A percentile compares a stretch with the other conserved stretches of the same genome.
Evolutionary conservation across 2,888 invertebrate species (phyloP).

Genomic region (Tubiluchus corallicola): DNA sequence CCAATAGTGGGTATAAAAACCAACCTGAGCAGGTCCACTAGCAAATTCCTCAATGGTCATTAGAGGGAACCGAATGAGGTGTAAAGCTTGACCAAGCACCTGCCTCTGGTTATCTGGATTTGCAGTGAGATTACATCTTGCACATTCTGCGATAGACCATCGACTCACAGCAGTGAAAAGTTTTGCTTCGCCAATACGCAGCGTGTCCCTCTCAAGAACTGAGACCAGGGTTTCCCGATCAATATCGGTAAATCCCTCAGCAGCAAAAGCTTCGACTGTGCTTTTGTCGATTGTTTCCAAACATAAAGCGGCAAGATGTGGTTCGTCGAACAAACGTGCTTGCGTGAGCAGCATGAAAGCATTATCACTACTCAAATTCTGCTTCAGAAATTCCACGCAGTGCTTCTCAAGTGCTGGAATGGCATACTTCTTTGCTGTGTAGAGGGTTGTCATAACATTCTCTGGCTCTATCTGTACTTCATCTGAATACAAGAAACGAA

Average conservation of each 20-base stretch:
- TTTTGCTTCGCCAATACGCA: conserved; percentile 55
- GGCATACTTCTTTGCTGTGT: conserved; percentile 70
- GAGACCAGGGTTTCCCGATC: conserved; percentile 56
- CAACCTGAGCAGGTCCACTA: conserved; percentile 44
- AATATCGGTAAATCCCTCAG: conserved; percentile 61
- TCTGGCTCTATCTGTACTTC: conserved; percentile 64
- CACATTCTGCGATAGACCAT: conserved; percentile 57
- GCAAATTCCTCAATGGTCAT: conserved; percentile 75
- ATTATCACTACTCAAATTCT: conserved; percentile 58
- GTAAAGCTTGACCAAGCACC: conserved; percentile 48
- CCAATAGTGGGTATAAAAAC: neutral
- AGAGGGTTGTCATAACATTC: conserved; percentile 65
- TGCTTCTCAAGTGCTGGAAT: conserved; percentile 61
- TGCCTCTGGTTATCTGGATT: conserved; percentile 47
- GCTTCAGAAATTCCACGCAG: conserved; percentile 55
- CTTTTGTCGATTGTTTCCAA: conserved; percentile 65
- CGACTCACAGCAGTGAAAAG: conserved; percentile 51
- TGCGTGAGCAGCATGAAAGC: conserved; percentile 58
- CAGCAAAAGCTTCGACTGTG: conserved; percentile 53
- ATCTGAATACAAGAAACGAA: conserved; percentile 52
- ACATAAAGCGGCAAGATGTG: conserved; percentile 56
- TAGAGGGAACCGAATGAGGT: conserved; percentile 54
- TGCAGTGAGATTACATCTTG: conserved; percentile 42
- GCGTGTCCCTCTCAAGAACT: conserved; percentile 55
- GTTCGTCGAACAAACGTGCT: conserved; percentile 62